Conservation (phyloP, 2,113 vertebrate species). For the Leptocoma aspasia region DNA sequence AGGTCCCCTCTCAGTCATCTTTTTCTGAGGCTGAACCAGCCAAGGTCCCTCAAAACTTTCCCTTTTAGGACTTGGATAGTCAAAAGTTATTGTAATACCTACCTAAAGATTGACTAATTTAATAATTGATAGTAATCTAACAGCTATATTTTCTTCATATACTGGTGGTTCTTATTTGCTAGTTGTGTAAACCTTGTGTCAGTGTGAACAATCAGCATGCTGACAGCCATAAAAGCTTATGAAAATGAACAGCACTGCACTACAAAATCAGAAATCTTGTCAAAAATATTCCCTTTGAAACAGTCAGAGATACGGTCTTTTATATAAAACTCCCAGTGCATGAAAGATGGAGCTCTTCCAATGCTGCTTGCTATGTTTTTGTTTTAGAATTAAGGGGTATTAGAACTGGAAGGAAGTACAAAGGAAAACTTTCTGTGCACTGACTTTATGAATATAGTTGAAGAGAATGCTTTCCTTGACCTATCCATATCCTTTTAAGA, state of each 20-base stretch:
- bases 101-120: background rate
- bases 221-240: background rate
- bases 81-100: background rate
- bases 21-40: background rate
- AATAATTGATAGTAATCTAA: background rate
- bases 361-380: background rate
- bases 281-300: constrained; percentile 38
- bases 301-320: background rate
- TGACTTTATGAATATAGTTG: background rate
- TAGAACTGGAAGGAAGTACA: background rate
- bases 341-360: background rate
- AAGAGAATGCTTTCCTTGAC: background rate
- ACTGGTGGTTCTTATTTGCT: background rate
- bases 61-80: background rate
- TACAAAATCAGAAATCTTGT: background rate
- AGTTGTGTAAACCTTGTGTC: background rate
- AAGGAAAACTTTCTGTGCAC: background rate
- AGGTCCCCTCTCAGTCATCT: background rate
- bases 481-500: background rate
- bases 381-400: background rate
- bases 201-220: background rate
- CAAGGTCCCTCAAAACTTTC: background rate
- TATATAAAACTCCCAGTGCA: background rate
- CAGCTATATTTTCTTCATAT: background rate
- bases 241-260: background rate